phyloP scores from a whole-genome alignment of 2,113 vertebrate genomes.

The Hypocryptadius cinnamomeus region DNA sequence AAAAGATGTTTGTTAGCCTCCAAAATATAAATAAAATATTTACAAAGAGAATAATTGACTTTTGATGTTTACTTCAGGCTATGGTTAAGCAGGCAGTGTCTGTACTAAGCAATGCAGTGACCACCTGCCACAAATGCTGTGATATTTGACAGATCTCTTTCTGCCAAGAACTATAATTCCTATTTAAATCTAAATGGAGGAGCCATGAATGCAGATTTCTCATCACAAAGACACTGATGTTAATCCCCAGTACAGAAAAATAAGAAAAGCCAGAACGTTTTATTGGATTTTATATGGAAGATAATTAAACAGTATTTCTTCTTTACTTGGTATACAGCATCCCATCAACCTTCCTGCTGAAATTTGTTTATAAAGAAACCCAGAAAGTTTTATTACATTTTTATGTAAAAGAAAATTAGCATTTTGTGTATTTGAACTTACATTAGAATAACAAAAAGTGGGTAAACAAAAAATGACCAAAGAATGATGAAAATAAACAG shows the following conservation, averaged over 20 bases:
- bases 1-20: slow-evolving; percentile 33
- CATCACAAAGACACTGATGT: slow-evolving; percentile 57
- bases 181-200: slow-evolving; percentile 63
- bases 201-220: slow-evolving; percentile 59
- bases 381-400: slow-evolving; percentile 46
- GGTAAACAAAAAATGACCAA: slow-evolving; percentile 33
- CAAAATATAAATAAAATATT: slow-evolving; percentile 57
- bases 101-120: slow-evolving; percentile 46
- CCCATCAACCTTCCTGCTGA: slow-evolving; percentile 48
- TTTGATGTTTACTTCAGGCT: slow-evolving; percentile 57
- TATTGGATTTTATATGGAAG: slow-evolving; percentile 64
- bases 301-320: slow-evolving; percentile 68
- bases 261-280: slow-evolving; percentile 61
- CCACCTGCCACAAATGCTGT: slow-evolving; percentile 63
- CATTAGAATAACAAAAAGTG: neutral
- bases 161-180: slow-evolving; percentile 65
- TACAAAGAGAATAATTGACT: slow-evolving; percentile 60
- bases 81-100: slow-evolving; percentile 53
- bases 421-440: slow-evolving; percentile 13
- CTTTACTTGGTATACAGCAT: slow-evolving; percentile 46
- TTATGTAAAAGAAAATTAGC: slow-evolving; percentile 47
- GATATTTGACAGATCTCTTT: slow-evolving; percentile 57
- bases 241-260: slow-evolving; percentile 60
- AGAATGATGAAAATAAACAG: neutral
- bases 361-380: slow-evolving; percentile 51